Evolutionary conservation across 2,888 invertebrate genomes (phyloP).

Genomic region (Empis stercorea): DNA sequence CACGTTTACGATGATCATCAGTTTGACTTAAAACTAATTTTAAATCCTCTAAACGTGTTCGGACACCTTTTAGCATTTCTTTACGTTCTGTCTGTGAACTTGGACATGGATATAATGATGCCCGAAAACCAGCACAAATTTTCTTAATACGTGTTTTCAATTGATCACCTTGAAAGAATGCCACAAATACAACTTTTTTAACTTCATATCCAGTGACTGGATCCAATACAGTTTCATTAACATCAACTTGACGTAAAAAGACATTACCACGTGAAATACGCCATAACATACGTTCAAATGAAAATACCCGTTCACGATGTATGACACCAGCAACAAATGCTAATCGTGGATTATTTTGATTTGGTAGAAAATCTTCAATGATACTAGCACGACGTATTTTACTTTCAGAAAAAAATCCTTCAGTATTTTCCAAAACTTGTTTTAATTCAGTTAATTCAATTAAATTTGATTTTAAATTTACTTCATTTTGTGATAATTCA

Average conservation of each 20-base stretch:
- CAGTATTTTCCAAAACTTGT: constrained; percentile 85
- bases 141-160: constrained; percentile 74
- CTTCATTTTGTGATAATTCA: constrained; percentile 85
- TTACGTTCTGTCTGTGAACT: constrained; percentile 64
- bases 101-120: constrained; percentile 78
- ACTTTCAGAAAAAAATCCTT: constrained; percentile 36
- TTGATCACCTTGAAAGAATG: constrained; percentile 77
- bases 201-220: constrained; percentile 57
- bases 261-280: constrained; percentile 79
- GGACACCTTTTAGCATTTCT: constrained; percentile 76
- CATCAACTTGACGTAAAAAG: constrained; percentile 69
- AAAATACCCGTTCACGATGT: constrained; percentile 66
- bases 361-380: not conserved
- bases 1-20: constrained; percentile 72
- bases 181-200: constrained; percentile 72
- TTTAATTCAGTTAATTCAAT: constrained; percentile 82
- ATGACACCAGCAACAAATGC: constrained; percentile 81
- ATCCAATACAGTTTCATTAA: constrained; percentile 63
- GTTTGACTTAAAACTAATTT: constrained; percentile 69
- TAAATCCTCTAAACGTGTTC: constrained; percentile 73
- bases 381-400: constrained; percentile 17
- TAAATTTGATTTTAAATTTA: constrained; percentile 82
- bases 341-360: constrained; percentile 34
- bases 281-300: constrained; percentile 81
- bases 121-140: constrained; percentile 79